phyloP scores from a whole-genome alignment of 2,113 vertebrate genomes.

The Porphyrio hochstetteri region DNA sequence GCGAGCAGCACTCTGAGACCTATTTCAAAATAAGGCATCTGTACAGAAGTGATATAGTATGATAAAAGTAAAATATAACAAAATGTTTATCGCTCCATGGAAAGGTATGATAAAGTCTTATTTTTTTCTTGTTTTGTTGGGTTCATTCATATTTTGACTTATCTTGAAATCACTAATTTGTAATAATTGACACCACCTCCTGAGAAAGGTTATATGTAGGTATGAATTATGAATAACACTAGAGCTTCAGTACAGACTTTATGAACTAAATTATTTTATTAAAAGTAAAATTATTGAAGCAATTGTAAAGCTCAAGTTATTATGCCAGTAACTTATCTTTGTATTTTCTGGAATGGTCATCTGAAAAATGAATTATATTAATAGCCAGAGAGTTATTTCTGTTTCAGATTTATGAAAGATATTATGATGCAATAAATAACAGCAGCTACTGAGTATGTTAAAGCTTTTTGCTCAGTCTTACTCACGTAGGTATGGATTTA shows the following conservation, averaged over 20 bases:
- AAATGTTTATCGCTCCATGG: neutral
- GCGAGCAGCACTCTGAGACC: neutral
- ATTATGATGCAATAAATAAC: constrained; percentile 4
- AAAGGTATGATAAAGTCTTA: neutral
- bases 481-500: neutral
- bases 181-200: neutral
- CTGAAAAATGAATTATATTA: constrained; percentile 25
- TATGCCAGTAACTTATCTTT: neutral
- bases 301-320: neutral
- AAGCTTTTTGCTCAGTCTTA: neutral
- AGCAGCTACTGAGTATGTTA: neutral
- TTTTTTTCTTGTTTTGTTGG: neutral
- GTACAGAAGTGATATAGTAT: neutral
- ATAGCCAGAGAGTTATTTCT: neutral
- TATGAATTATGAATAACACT: neutral
- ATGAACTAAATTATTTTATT: neutral
- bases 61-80: neutral
- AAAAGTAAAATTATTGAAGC: neutral
- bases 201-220: neutral
- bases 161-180: neutral
- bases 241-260: neutral
- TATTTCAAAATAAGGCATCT: neutral
- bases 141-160: neutral
- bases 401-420: constrained; percentile 2
- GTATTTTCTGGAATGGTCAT: constrained; percentile 3